A percentile compares a stretch with the other conserved stretches of the same genome.
Evolutionary conservation across 30 jellyfish, hydroid and myxozoan genomes (phyloP).

Genomic region (Phacellophora camtschatica): DNA sequence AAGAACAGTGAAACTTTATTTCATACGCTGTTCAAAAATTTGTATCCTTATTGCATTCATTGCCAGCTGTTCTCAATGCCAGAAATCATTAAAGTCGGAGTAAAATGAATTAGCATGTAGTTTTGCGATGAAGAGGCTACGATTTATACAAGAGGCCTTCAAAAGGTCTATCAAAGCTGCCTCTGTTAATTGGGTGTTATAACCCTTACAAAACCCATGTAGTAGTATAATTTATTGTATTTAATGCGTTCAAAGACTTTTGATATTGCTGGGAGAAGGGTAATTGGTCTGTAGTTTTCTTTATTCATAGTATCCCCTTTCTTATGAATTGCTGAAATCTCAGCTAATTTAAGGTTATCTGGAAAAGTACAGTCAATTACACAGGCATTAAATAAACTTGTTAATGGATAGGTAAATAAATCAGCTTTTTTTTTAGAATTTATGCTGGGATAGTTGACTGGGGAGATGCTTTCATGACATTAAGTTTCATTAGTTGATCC

Average conservation of each 20-base stretch:
- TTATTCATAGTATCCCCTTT: not conserved
- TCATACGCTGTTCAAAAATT: too few species aligned
- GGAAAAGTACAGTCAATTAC: not conserved
- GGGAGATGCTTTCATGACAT: not conserved
- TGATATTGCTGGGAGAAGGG: constrained; percentile 30
- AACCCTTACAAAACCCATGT: not conserved
- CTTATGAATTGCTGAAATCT: not conserved
- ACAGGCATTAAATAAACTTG: too few species aligned
- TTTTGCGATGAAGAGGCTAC: too few species aligned
- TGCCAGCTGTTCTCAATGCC: too few species aligned
- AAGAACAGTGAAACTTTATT: too few species aligned
- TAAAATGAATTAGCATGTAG: too few species aligned
- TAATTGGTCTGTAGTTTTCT: constrained; percentile 21
- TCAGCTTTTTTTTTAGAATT: too few species aligned
- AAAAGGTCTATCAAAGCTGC: not conserved
- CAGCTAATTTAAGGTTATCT: not conserved
- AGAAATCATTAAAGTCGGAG: too few species aligned
- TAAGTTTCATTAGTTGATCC: not conserved
- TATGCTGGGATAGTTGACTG: not conserved
- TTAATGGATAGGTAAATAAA: not conserved
- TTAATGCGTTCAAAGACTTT: too few species aligned
- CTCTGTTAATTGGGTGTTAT: not conserved
- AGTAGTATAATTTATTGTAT: not conserved
- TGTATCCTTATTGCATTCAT: too few species aligned
- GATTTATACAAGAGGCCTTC: too few species aligned